These are phyloP conservation scores for Acanthurus tractus DNA, from an alignment of 2,797 vertebrate species.

Conservation along the genomic window DNA sequence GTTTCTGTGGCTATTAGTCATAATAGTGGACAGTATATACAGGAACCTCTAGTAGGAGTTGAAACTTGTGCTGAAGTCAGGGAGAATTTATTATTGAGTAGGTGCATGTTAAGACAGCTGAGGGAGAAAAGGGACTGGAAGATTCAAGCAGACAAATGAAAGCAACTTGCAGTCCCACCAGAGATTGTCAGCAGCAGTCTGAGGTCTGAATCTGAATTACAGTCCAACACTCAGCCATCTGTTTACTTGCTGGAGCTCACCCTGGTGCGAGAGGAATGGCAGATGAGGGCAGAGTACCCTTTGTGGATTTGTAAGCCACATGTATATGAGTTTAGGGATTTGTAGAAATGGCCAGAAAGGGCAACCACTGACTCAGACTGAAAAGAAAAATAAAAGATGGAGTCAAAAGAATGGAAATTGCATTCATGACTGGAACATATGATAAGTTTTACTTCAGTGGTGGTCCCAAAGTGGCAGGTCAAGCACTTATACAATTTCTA, in stretches of 20 bases:
- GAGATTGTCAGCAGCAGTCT: conserved; percentile 65
- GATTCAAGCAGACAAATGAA: conserved; percentile 67
- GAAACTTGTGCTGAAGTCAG: conserved; percentile 58
- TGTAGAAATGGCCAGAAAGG: conserved; percentile 47
- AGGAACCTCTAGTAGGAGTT: conserved; percentile 19
- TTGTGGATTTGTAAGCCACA: conserved; percentile 60
- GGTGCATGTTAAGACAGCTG: conserved; percentile 54
- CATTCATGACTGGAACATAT: conserved; percentile 4
- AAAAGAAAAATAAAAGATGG: conserved; percentile 13
- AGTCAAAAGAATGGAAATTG: conserved; percentile 29
- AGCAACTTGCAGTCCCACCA: conserved; percentile 54
- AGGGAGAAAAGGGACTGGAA: conserved; percentile 36
- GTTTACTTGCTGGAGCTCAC: conserved; percentile 64
- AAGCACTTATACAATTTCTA: neutral
- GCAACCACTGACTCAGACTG: conserved; percentile 38
- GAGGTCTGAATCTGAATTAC: conserved; percentile 65
- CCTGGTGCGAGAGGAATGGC: conserved; percentile 49
- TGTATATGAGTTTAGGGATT: conserved; percentile 63
- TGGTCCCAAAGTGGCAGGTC: neutral
- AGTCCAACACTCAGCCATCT: conserved; percentile 44
- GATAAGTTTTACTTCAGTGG: conserved; percentile 10
- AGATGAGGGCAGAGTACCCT: conserved; percentile 58
- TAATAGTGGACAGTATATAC: conserved; percentile 38
- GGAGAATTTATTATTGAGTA: conserved; percentile 55
- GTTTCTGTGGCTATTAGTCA: conserved; percentile 47